phyloP scores from a whole-genome alignment of 2,888 invertebrate genomes.

The Chrysomela aeneicollis region DNA sequence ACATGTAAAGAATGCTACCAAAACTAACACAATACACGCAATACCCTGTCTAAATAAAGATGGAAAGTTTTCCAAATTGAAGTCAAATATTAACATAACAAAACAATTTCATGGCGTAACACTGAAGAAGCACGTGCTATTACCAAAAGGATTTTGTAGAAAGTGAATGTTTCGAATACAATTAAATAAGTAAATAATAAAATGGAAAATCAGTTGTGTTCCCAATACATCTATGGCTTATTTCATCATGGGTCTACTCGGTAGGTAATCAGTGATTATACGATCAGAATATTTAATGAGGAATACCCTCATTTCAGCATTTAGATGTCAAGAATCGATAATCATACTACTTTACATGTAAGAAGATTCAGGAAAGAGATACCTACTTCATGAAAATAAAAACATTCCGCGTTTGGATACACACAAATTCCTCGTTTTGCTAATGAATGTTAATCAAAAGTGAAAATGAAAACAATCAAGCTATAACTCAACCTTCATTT shows the following conservation, averaged over 20 bases:
- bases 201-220: not conserved
- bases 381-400: no score
- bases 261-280: not conserved
- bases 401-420: no score
- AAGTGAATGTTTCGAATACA: conserved; percentile 9
- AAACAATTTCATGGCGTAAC: conserved; percentile 1
- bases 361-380: no score
- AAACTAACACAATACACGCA: not conserved
- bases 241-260: not conserved
- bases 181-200: conserved; percentile 1
- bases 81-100: conserved; percentile 19
- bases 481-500: no score
- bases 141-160: conserved; percentile 8
- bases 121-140: not conserved
- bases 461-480: no score
- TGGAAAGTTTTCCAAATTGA: conserved; percentile 4
- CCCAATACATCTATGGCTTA: not conserved
- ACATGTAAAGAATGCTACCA: not conserved
- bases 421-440: no score
- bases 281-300: not conserved
- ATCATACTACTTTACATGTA: no score
- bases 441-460: no score
- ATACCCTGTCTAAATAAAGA: not conserved
- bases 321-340: not conserved
- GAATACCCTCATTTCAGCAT: not conserved